phyloP scores from a whole-genome alignment of 2,888 invertebrate species.

The Dolichomitus sp. region DNA sequence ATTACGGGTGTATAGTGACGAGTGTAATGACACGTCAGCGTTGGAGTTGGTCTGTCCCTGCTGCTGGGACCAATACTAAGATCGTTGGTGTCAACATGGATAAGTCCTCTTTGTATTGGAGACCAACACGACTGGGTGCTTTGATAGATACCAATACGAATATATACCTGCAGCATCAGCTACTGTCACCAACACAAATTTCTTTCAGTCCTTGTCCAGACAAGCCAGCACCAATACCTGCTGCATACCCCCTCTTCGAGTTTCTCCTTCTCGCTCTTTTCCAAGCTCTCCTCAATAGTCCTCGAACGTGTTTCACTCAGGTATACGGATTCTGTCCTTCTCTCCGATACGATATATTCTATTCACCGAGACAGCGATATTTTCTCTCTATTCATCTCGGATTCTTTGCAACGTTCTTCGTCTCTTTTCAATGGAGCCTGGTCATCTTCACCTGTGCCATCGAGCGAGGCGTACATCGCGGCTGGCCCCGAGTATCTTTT shows the following conservation, averaged over 20 bases:
- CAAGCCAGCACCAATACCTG: conserved; percentile 61
- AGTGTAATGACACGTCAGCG: conserved; percentile 15
- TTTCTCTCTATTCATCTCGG: conserved; percentile 50
- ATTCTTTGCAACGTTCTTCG: conserved; percentile 46
- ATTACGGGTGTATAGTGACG: neutral
- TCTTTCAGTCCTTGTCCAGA: conserved; percentile 44
- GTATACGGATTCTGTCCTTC: conserved; percentile 42
- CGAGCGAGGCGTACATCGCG: conserved; percentile 45
- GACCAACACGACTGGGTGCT: conserved; percentile 20
- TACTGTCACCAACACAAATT: conserved; percentile 59
- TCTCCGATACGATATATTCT: conserved; percentile 44
- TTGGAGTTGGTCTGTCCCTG: neutral
- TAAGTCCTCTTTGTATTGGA: conserved; percentile 34
- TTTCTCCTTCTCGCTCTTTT: conserved; percentile 44
- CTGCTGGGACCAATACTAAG: conserved; percentile 3
- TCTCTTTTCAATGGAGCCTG: conserved; percentile 52
- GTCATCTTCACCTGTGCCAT: conserved; percentile 60
- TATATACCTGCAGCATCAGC: neutral
- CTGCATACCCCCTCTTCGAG: conserved; percentile 43
- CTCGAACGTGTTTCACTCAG: conserved; percentile 54
- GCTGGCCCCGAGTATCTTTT: conserved; percentile 47
- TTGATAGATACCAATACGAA: conserved; percentile 1
- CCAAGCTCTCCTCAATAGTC: conserved; percentile 10
- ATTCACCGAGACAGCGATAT: conserved; percentile 39
- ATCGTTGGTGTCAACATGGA: conserved; percentile 22